Conservation (phyloP, 2,113 vertebrate genomes). For the Microcebus ravelobensis region DNA sequence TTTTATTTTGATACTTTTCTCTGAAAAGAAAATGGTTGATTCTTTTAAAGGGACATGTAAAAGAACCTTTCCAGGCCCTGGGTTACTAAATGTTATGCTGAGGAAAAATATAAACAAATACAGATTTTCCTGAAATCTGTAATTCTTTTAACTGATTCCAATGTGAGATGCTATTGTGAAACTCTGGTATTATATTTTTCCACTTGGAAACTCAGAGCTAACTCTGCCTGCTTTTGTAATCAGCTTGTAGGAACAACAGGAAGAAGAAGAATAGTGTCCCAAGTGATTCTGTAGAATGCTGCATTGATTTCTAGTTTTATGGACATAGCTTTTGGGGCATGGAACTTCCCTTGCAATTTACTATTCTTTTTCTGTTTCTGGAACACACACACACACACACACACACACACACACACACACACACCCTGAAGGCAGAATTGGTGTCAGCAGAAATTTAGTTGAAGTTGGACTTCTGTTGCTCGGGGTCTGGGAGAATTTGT, state of each 20-base stretch:
- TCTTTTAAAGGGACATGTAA: slow-evolving; percentile 52
- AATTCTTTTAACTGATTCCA: slow-evolving; percentile 53
- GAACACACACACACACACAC: not conserved
- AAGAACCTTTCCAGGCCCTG: slow-evolving; percentile 55
- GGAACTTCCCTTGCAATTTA: slow-evolving; percentile 37
- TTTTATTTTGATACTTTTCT: not conserved
- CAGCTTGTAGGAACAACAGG: not conserved
- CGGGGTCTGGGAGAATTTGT: not conserved
- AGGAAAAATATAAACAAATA: slow-evolving; percentile 64
- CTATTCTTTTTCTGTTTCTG: slow-evolving; percentile 17
- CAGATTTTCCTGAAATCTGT: slow-evolving; percentile 45
- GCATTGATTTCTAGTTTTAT: slow-evolving; percentile 22
- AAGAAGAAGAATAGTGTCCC: not conserved
- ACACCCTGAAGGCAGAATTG: not conserved
- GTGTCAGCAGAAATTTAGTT: slow-evolving; percentile 46
- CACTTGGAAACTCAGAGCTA: slow-evolving; percentile 42
- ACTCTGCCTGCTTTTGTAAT: slow-evolving; percentile 42
- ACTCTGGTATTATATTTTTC: slow-evolving; percentile 46
- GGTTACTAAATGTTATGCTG: slow-evolving; percentile 72
- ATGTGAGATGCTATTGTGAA: slow-evolving; percentile 56
- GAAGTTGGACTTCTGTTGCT: slow-evolving; percentile 23
- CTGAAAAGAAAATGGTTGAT: slow-evolving; percentile 72
- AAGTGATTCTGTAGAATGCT: not conserved
- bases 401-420: not conserved
- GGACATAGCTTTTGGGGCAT: not conserved